Evolutionary conservation across 2,113 vertebrate genomes (phyloP).

Genomic region (Oncorhynchus clarkii): DNA sequence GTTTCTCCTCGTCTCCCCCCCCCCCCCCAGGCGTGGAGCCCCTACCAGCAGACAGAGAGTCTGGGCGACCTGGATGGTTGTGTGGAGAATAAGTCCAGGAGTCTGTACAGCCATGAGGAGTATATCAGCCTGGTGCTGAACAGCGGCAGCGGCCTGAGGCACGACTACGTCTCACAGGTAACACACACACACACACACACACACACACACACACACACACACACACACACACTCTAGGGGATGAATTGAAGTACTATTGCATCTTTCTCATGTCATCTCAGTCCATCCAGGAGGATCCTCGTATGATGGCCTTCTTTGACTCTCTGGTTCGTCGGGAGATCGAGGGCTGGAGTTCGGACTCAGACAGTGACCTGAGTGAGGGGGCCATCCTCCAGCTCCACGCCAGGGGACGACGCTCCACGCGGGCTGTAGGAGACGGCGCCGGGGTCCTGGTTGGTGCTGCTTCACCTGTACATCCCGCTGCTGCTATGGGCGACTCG

Average conservation of each 20-base stretch:
- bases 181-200: too few relatives aligned
- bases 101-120: constrained; percentile 96
- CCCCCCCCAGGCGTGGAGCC: constrained; percentile 88
- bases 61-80: constrained; percentile 89
- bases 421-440: constrained; percentile 60
- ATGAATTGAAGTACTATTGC: too few relatives aligned
- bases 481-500: constrained; percentile 75
- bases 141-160: constrained; percentile 93
- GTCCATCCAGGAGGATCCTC: constrained; percentile 94
- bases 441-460: background rate
- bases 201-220: too few relatives aligned
- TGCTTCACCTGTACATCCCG: background rate
- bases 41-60: constrained; percentile 93
- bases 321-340: constrained; percentile 96
- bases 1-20: too few relatives aligned
- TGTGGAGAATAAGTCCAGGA: constrained; percentile 92
- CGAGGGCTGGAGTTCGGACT: constrained; percentile 97
- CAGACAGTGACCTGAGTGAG: constrained; percentile 91
- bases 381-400: constrained; percentile 95
- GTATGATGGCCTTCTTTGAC: constrained; percentile 99
- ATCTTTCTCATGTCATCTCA: constrained; percentile 40
- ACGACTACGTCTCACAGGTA: constrained; percentile 89
- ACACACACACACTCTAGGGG: too few relatives aligned
- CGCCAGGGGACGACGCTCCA: constrained; percentile 77
- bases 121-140: constrained; percentile 97